phyloP scores from a whole-genome alignment of 2,113 vertebrate genomes.

The Leptodactylus fuscus region DNA sequence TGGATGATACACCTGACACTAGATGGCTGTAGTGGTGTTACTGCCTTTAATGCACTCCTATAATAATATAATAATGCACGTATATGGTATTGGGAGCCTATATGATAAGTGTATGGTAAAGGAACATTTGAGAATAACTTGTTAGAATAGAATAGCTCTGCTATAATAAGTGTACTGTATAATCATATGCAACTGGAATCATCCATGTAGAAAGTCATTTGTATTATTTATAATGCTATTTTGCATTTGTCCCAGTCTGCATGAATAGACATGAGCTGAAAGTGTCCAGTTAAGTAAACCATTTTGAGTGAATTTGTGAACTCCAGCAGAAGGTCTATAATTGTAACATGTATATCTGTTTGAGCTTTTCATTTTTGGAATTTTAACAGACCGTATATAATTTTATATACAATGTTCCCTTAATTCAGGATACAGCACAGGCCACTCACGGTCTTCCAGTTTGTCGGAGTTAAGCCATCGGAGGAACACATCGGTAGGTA shows the following conservation, averaged over 20 bases:
- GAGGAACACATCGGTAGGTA: conserved; percentile 85
- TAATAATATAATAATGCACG: not conserved
- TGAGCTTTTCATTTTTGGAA: no score
- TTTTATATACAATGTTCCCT: not conserved
- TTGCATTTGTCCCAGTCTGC: not conserved
- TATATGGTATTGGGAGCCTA: not conserved
- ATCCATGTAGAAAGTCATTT: no score
- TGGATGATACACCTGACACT: not conserved
- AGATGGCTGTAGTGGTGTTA: no score
- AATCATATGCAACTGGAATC: not conserved
- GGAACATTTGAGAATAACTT: not conserved
- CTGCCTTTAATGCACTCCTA: no score
- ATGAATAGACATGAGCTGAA: not conserved
- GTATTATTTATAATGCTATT: not conserved
- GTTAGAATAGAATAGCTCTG: no score
- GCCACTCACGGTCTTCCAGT: conserved; percentile 92
- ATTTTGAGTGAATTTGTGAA: no score
- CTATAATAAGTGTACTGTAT: not conserved
- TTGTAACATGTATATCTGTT: no score
- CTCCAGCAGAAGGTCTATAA: not conserved
- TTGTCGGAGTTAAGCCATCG: conserved; percentile 87
- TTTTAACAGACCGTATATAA: no score
- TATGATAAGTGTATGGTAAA: not conserved
- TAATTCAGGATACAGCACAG: conserved; percentile 86
- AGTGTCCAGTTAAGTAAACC: not conserved